Base-by-base conservation (phyloP, 2,888 invertebrate species). In the Chloroclystis v-ata region DNA sequence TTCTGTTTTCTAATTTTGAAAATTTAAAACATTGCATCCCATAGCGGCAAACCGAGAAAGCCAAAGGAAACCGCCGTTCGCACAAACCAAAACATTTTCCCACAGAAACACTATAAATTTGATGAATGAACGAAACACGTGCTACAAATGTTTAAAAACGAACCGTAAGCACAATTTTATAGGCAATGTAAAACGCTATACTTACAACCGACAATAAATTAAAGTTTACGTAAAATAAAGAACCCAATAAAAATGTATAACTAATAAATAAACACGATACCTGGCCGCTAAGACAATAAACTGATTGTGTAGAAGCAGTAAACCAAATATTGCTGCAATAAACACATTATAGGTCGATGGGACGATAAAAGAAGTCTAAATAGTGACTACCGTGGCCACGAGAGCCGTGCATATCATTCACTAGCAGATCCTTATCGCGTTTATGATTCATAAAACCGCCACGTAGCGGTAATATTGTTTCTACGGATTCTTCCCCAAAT, bases 231-330 rank as follows among this genome's bases (percentile, higher is more conserved):
- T 85, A 82, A 86, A 86, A 83, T 87, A 80, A 87, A 86, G 81
- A 84, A 59, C 77, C 75, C 76, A 84, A 86, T 87, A 87, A 87
- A 87, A 87, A 84, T 85, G 86, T 87, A 86, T 86, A 86, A 85
- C 83, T 86, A 87, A 86, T 86, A 87, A 87, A 86, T 86, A 84
- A 86, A 86, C 84, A 86, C 80, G 82, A 83, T 85, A 87, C 86
- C 87, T 86, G 85, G 75, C 78, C 77, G 77, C 77, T 79, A 75
- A 85, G 78, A 86, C 85, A 86, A 82, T 85, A 86, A 87, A 87
- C 82, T 61, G 73, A 81, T 81, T 78, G 81, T 84, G 82, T 80
- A 82, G 83, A 69, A 62, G 85, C 75, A 80, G 82, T 86, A 85
- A 87, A 86, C 84, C 73, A 85, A 87, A 86, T 86, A 86, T 85